Base-by-base conservation (phyloP, 1,140 invertebrate genomes). In the Bacillus rossius region DNA sequence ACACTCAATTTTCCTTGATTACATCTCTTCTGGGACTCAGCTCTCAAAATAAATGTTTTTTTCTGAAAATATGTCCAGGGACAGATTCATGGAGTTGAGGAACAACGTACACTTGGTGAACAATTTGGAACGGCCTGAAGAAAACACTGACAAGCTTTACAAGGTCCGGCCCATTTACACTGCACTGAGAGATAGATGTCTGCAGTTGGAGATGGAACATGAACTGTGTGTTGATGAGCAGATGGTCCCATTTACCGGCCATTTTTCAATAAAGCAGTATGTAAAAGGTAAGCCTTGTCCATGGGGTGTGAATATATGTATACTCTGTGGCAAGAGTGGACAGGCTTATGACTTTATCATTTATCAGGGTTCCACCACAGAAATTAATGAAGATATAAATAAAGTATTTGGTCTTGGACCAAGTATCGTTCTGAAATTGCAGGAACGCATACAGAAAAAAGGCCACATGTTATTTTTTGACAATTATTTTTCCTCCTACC, bases 201-300 rank as follows among this genome's bases (percentile, higher is more conserved):
- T 10, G 17, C 0, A 49, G 16, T 53, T 63, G 3, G 29, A 40
- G 22, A 3, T 63, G n/a, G 65, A 65, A 55, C 23, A 56, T 48
- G 14, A 65, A 16, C 37, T 60, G 22, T 57, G 43, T 34, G 51
- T 68, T 26, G 69, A 70, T 51, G 64, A 69, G 43, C 63, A 69
- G 59, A 70, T 70, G 61, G 55, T 68, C 0, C 61, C 67, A 7
- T 69, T 70, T 59, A 64, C 61, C 48, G 66, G 68, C 2, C 13
- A 58, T 8, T 48, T 62, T 14, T 45, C 16, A 41, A 55, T 67
- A 19, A 61, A 63, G 40, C 29, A 34, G 10, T 34, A 34, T 62
- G 68, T 57, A 4, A 34, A 34, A 10, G 29, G 29, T 7, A 4
- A 34, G 10, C 29, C 29, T 10, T 34, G 29, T 10, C 49, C 47